Evolutionary conservation across 2,888 invertebrate species (phyloP), one percentile per base, ranked within the genome.

Genomic region (Diplolepis rosae): DNA sequence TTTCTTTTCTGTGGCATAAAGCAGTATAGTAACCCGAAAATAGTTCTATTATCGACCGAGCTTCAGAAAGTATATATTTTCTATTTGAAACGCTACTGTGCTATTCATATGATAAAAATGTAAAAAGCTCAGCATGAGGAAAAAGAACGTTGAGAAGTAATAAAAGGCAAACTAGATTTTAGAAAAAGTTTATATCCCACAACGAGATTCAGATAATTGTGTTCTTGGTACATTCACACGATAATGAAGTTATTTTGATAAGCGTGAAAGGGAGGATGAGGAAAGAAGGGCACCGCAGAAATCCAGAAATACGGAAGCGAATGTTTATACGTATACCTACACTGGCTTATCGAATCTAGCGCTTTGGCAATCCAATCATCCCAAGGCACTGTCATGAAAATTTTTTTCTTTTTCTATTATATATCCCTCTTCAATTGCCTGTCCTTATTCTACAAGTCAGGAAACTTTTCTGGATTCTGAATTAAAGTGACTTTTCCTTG

Each of bases 361-460:
- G 48, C 50, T 56, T 69, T 66, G 81, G 83, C 85, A 87, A 87
- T 86, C 87, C 87, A 87, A 87, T 87, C 85, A 87, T 87, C 85
- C 82, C 83, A 79, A 86, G 85, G 84, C 83, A 80, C 83, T 85
- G 86, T 86, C 85, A 83, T 83, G 85, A 84, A 85, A 86, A 22
- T 87, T 85, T 84, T 84, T 82, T 84, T 81, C 80, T 76, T 82
- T 78, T 79, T 82, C 84, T 83, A 86, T 85, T 85, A 84, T 80
- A 80, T 81, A 83, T 85, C 81, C 83, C 81, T 85, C 82, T 81
- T 82, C 85, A 85, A 85, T 85, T 85, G 85, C 81, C 78, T 80
- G 72, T 77, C 79, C 79, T 82, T 80, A 79, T 75, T 76, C 71
- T 78, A 79, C 77, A 77, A 79, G 70, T 72, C 68, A 74, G 78